phyloP scores from a whole-genome alignment of 1,140 invertebrate species.

The Pseudobourletiella spinata region DNA sequence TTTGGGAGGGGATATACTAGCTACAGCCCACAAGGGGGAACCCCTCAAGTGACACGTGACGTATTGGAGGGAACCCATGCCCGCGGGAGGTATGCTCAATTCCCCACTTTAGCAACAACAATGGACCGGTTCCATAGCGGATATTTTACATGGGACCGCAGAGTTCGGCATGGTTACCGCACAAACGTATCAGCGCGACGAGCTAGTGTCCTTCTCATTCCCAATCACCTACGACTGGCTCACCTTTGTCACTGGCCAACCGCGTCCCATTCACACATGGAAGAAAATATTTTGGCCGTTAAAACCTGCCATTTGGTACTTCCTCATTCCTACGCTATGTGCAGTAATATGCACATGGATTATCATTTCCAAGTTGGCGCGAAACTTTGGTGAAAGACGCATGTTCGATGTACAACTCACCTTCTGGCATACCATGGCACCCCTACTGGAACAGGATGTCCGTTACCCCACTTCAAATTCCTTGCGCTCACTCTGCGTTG shows the following conservation, averaged over 20 bases:
- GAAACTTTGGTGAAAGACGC: neutral
- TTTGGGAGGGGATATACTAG: too few species aligned
- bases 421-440: neutral
- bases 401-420: neutral
- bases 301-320: constrained; percentile 12
- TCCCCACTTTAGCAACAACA: too few species aligned
- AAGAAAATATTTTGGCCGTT: constrained; percentile 23
- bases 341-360: neutral
- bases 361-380: neutral
- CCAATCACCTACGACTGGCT: constrained; percentile 26
- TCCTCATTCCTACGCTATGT: neutral
- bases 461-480: neutral
- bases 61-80: too few species aligned
- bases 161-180: constrained; percentile 13
- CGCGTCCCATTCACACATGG: constrained; percentile 14
- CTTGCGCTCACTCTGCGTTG: neutral
- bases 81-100: too few species aligned
- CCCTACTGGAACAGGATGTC: constrained; percentile 10
- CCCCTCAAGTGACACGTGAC: too few species aligned
- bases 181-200: constrained; percentile 9
- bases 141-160: constrained; percentile 15
- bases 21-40: too few species aligned
- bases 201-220: constrained; percentile 15
- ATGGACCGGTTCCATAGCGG: constrained; percentile 23
- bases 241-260: constrained; percentile 22